phyloP scores from a whole-genome alignment of 2,113 vertebrate genomes.

The Pantherophis guttatus region DNA sequence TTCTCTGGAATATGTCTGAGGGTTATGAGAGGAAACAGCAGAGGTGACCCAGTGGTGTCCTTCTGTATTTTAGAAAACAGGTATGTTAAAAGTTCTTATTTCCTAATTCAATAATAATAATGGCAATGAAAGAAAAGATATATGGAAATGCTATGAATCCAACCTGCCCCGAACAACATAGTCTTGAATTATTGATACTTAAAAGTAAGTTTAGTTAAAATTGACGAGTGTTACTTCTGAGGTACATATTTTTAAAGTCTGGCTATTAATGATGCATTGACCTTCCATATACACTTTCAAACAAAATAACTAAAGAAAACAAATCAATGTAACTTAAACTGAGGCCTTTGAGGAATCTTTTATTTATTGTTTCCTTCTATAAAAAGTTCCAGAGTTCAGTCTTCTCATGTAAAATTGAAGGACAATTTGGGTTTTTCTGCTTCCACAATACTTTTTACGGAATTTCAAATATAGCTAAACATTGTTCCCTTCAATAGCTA shows the following conservation, averaged over 20 bases:
- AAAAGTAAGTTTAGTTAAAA: neutral
- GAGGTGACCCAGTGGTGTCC: constrained; percentile 71
- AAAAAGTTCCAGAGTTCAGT: neutral
- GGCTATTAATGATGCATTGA: neutral
- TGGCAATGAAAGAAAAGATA: neutral
- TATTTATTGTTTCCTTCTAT: neutral
- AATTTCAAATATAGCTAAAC: neutral
- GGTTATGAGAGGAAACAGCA: constrained; percentile 70
- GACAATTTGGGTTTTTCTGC: neutral
- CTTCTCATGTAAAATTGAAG: neutral
- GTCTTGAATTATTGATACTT: neutral
- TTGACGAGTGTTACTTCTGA: neutral
- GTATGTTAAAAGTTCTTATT: constrained; percentile 63
- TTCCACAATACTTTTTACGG: neutral
- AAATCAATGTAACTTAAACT: neutral
- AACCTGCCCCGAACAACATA: neutral
- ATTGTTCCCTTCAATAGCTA: neutral
- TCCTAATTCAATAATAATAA: neutral
- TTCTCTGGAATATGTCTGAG: constrained; percentile 81
- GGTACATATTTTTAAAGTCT: neutral
- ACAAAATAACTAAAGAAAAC: neutral
- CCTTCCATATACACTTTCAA: neutral
- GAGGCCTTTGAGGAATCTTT: neutral
- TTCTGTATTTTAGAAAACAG: constrained; percentile 72
- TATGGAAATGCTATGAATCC: neutral